Conservation (phyloP, 1,140 invertebrate genomes). For the Amyelois transitella region DNA sequence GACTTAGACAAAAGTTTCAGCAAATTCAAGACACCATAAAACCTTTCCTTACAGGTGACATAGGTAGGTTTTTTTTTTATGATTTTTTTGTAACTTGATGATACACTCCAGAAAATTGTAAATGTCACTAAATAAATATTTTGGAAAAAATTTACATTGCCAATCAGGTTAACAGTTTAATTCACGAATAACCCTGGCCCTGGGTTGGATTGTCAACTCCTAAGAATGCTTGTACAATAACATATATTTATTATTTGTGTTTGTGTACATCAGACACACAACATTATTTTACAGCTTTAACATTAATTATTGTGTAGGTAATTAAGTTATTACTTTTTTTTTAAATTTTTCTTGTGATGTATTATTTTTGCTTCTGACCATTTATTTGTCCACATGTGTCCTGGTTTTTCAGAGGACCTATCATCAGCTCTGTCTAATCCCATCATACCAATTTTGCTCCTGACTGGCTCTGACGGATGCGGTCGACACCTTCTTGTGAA, state of each 20-base stretch:
- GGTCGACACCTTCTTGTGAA: constrained; percentile 53
- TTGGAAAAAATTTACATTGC: too few species aligned
- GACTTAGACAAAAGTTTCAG: constrained; percentile 53
- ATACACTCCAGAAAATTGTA: too few species aligned
- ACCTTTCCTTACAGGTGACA: constrained; percentile 62
- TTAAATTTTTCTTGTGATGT: background rate
- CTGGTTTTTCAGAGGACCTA: constrained; percentile 43
- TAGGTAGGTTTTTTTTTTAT: constrained; percentile 49
- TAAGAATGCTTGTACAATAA: too few species aligned
- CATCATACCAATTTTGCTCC: constrained; percentile 60
- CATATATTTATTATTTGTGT: too few species aligned
- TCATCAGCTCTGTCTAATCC: constrained; percentile 49
- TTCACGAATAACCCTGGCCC: too few species aligned
- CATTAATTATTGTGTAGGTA: too few species aligned
- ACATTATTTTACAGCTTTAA: too few species aligned
- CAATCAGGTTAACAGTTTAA: too few species aligned
- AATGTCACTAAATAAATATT: too few species aligned
- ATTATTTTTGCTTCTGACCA: background rate
- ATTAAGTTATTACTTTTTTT: background rate
- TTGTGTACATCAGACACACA: too few species aligned
- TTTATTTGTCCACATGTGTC: background rate
- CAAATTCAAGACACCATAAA: constrained; percentile 58
- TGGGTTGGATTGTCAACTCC: too few species aligned
- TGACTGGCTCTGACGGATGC: constrained; percentile 56
- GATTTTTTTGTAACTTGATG: too few species aligned